Base-by-base conservation (phyloP, 2,797 vertebrate species). In the Salmo trutta region DNA sequence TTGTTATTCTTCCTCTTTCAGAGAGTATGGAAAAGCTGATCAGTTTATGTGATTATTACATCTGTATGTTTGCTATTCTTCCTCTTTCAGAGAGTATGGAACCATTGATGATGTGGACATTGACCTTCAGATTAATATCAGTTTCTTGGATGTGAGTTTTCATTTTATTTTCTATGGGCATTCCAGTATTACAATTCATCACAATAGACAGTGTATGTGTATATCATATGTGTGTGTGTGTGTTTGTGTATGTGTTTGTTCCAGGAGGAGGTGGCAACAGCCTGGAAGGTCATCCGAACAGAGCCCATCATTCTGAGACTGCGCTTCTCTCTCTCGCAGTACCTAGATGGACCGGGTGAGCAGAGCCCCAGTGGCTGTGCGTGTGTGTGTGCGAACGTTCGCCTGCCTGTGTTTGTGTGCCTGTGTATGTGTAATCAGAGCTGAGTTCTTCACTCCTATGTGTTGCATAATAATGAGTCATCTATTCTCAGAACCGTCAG, bases 301-400 rank as follows among this genome's bases (percentile, higher is more conserved):
- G 98, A 99, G 90, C 97, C 98, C 83, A 97, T 99, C 79, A 93
- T 99, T 82, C 94, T 99, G 83, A 95, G 98, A 88, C 93, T 99
- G 76, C 96, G 97, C 82, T 99, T 99, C 94, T 99, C 97, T 87
- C 96, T 99, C 78, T 99, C 98, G 78, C 98, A 99, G 91, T 99
- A 99, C 90, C 95, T 99, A 78, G 98, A 99, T 95, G 98, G 98
- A 92, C 98, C 98, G 10, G 98, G 98, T 99, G 92, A 97, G 96
- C 89, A 82, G 79, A 59, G 41, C n/a, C 59, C 31, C 27, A 74
- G 29, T 10, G 17, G 56, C 27, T 74, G 17, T 21, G 17, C 33
- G 3, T 51, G 69, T 24, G 71, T 24, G 71, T 29, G 71, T 17
- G 31, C 15, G 4, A 27, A 5, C 16, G 31, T 74, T 24, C 2